Evolutionary conservation across 2,888 invertebrate species (phyloP), one percentile per base, ranked within the genome.

Genomic region (Andrena fulva): DNA sequence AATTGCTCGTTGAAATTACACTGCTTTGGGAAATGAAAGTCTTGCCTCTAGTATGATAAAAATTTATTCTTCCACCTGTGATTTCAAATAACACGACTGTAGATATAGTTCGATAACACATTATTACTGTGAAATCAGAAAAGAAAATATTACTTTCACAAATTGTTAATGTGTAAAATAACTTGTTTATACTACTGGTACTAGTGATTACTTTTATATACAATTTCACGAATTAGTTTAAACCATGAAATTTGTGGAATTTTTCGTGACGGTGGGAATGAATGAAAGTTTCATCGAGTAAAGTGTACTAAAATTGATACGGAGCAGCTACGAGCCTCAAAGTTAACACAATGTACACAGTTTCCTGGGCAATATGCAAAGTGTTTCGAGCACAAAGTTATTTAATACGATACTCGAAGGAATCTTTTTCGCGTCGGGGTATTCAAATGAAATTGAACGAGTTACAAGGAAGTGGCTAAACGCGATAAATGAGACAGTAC

Each of bases 391-490:
- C n/a, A 68, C 27, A 29, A 60, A 29, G 35, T 76, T 69, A 27
- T 69, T 62, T 76, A 76, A 77, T 64, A 56, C 24, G 71, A 67
- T 67, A 67, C 67, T 42, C 42, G 52, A 60, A 60, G n/a, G 52
- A 52, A 27, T 52, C 60, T 35, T n/a, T 52, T 64, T 42, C 66
- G 64, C 63, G 35, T 60, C 60, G 59, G 68, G 68, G 76, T 74
- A 80, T 82, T 80, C 77, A 78, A 70, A 64, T 42, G 73, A 73
- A 77, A 77, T 77, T 66, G 72, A 70, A 48, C 62, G 77, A 81
- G 68, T 79, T 76, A 77, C 74, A 77, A 80, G 68, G 77, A 78
- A 83, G 81, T 79, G 70, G 60, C 74, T 69, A 63, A 59, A 72
- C 69, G 71, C 48, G 69, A 76, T 69, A 76, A 67, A 69, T 62